A percentile compares a stretch with the other conserved stretches of the same genome.
Conservation (phyloP, 2,888 invertebrate genomes). For the Ochropleura plecta region DNA sequence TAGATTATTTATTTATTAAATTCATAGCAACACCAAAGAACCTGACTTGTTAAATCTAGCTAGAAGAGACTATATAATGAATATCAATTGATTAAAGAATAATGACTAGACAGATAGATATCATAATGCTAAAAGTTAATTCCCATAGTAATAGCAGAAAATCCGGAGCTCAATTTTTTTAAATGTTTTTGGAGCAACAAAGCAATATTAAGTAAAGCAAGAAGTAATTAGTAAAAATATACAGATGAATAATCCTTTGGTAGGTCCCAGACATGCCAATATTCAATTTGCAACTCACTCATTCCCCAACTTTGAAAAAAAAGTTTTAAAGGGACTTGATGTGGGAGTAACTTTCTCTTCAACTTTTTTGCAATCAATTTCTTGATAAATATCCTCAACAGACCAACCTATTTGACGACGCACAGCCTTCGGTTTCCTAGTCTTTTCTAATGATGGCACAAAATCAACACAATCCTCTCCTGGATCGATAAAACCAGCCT, state of each 20-base stretch:
- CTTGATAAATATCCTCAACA: conserved; percentile 88
- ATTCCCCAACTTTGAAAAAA: conserved; percentile 87
- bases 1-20: conserved; percentile 7
- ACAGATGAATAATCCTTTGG: conserved; percentile 59
- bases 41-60: conserved; percentile 24
- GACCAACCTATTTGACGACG: conserved; percentile 89
- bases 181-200: conserved; percentile 52
- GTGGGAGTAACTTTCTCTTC: conserved; percentile 83
- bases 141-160: neutral
- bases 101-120: neutral
- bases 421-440: conserved; percentile 82
- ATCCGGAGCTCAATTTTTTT: neutral
- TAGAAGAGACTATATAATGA: neutral
- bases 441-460: conserved; percentile 83
- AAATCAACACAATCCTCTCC: conserved; percentile 85
- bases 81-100: neutral
- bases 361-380: conserved; percentile 86
- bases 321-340: conserved; percentile 86
- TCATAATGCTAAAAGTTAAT: neutral
- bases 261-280: conserved; percentile 82
- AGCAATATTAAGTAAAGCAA: conserved; percentile 65
- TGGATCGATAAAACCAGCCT: conserved; percentile 71
- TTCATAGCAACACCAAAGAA: conserved; percentile 10
- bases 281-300: conserved; percentile 85
- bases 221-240: conserved; percentile 60